Evolutionary conservation across 2,113 vertebrate genomes (phyloP).

Genomic region (Bos javanicus): DNA sequence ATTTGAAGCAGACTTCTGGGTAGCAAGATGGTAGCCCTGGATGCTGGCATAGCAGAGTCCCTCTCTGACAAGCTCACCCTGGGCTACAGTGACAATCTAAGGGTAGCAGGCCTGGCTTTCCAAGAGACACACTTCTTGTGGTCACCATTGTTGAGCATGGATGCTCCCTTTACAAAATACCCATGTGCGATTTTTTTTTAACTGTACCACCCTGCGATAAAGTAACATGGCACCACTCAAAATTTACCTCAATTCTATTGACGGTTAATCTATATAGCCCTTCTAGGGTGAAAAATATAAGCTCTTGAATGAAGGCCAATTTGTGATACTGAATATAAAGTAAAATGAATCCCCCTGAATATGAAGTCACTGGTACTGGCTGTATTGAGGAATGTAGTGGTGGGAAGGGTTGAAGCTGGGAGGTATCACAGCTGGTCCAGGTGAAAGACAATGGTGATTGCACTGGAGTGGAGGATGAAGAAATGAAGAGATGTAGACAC

Average conservation of each 20-base stretch:
- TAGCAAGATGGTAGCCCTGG: neutral
- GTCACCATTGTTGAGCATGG: neutral
- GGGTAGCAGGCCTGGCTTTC: neutral
- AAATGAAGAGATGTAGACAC: neutral
- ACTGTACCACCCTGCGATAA: neutral
- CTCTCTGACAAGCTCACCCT: neutral
- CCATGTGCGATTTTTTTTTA: neutral
- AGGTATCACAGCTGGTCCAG: neutral
- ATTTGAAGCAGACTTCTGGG: neutral
- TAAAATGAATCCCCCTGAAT: neutral
- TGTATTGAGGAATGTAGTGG: neutral
- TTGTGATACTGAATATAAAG: neutral
- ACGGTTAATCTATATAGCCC: neutral
- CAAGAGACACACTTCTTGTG: neutral
- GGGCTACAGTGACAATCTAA: neutral
- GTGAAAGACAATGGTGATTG: neutral
- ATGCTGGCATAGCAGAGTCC: neutral
- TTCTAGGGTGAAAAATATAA: neutral
- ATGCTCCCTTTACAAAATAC: neutral
- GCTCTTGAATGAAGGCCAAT: neutral
- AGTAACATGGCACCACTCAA: neutral
- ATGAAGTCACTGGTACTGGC: neutral
- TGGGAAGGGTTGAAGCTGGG: neutral
- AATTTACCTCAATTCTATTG: neutral
- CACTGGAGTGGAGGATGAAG: neutral